These are phyloP conservation scores for Periparus ater DNA, from an alignment of 2,797 vertebrate species.

Conservation along the genomic window DNA sequence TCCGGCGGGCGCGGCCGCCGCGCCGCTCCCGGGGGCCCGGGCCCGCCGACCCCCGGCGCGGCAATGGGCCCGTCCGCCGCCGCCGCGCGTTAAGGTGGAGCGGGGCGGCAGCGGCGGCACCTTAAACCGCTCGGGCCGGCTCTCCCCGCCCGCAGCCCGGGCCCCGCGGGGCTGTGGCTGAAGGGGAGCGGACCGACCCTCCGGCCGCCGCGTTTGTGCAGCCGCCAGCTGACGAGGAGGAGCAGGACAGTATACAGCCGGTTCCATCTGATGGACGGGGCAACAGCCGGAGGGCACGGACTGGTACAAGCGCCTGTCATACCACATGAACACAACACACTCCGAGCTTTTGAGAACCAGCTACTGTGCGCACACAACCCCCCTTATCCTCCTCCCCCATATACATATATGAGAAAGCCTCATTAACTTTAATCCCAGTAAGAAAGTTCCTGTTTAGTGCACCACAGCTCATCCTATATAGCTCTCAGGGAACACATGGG, in stretches of 20 bases:
- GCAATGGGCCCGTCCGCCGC: slow-evolving; percentile 41
- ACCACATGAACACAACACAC: not conserved
- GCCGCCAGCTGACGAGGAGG: not conserved
- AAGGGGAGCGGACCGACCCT: not conserved
- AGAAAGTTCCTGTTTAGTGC: no score
- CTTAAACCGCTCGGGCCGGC: not conserved
- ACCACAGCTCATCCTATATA: no score
- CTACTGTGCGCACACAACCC: accelerated
- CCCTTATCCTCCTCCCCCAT: no score
- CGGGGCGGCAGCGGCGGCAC: not conserved
- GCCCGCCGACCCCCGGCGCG: slow-evolving; percentile 1
- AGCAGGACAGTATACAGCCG: not conserved
- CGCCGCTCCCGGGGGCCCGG: not conserved
- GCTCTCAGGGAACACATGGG: accelerated
- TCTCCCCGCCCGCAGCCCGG: not conserved
- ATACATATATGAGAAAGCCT: not conserved
- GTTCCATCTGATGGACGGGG: not conserved
- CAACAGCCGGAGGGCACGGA: not conserved
- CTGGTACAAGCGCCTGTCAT: accelerated
- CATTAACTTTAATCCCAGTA: not conserved
- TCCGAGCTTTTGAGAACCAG: not conserved
- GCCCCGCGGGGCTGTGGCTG: not conserved
- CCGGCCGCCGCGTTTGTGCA: not conserved
- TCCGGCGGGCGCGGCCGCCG: not conserved
- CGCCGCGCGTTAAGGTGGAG: slow-evolving; percentile 44